phyloP scores from a whole-genome alignment of 2,797 vertebrate genomes.

The Alauda arvensis region DNA sequence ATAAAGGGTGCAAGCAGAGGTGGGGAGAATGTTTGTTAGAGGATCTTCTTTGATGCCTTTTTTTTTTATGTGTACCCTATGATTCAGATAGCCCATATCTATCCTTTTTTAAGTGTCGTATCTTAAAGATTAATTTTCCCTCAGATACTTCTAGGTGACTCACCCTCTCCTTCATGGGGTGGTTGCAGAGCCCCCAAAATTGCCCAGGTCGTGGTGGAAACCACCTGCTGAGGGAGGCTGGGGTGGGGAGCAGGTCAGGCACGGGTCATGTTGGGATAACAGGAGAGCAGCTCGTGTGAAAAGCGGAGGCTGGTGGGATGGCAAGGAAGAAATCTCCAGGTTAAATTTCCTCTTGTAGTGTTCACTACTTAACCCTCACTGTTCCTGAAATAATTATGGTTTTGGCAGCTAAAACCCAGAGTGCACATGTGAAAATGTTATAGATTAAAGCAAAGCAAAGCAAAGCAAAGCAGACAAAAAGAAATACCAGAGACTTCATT shows the following conservation, averaged over 20 bases:
- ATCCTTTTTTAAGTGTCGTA: background rate
- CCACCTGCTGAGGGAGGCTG: slow-evolving; percentile 14
- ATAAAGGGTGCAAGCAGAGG: slow-evolving; percentile 30
- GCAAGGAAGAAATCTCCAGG: background rate
- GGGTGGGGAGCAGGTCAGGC: slow-evolving; percentile 10
- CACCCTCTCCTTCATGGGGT: background rate
- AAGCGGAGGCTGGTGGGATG: background rate
- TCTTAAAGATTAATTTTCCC: slow-evolving; percentile 31
- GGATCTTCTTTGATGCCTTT: slow-evolving; percentile 49
- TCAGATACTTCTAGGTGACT: slow-evolving; percentile 31
- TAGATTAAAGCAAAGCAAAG: slow-evolving; percentile 37
- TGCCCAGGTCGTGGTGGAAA: background rate
- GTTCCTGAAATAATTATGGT: background rate
- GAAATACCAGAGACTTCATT: background rate
- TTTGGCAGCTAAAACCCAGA: background rate
- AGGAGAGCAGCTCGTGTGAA: background rate
- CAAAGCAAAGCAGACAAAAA: background rate
- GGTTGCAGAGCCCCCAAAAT: slow-evolving; percentile 1
- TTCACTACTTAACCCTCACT: background rate
- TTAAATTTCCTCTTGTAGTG: background rate
- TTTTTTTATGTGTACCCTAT: background rate
- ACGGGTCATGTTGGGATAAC: background rate
- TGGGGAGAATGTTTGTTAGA: slow-evolving; percentile 7
- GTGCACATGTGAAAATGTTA: background rate
- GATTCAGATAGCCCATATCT: slow-evolving; percentile 44